Base-by-base conservation (phyloP, 2,888 invertebrate species). In the Cataglyphis livida region DNA sequence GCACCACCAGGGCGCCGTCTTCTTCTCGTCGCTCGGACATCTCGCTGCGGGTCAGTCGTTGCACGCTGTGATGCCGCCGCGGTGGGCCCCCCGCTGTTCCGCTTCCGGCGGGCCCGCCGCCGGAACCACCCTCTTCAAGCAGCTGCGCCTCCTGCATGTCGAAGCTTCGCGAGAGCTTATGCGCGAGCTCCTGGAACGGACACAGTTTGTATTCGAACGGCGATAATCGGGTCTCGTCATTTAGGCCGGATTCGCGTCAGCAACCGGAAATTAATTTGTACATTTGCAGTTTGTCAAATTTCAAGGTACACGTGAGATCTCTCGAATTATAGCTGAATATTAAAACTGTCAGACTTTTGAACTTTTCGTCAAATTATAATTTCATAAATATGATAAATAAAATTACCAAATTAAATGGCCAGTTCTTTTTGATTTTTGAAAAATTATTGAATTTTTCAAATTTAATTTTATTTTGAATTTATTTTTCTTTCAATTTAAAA, bases 121-220 rank as follows among this genome's bases (percentile, higher is more conserved):
- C 89, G 68, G 91, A 79, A 32, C 91, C 89, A 18, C 92, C 92
- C 75, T 94, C 94, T 82, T 95, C 95, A 81, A 95, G 92, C 68
- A 95, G 91, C 84, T 95, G 95, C 12, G 95, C 95, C 84, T 95
- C 98, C 95, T 98, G 98, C 97, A 98, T 97, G 95, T 98, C 98
- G 95, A 97, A 98, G 95, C 97, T 98, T 94, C 98, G 96, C 90
- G 98, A 98, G 92, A 98, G 95, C 95, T 98, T 98, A 96, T 98
- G 97, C 93, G 97, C 98, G 95, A 98, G 95, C 95, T 98, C 98
- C 98, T 98, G 96, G 87, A 95, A 95, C 93, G 91, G 89, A 71
- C 84, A 88, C 9, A 88, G 70, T 84, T 79, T 89, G 61, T 61
- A 84, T 85, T 90, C 78, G 51, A 70, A 70, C 81, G 66, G 51